Conservation (phyloP, 1,140 invertebrate genomes). For the Dreissena rostriformis region DNA sequence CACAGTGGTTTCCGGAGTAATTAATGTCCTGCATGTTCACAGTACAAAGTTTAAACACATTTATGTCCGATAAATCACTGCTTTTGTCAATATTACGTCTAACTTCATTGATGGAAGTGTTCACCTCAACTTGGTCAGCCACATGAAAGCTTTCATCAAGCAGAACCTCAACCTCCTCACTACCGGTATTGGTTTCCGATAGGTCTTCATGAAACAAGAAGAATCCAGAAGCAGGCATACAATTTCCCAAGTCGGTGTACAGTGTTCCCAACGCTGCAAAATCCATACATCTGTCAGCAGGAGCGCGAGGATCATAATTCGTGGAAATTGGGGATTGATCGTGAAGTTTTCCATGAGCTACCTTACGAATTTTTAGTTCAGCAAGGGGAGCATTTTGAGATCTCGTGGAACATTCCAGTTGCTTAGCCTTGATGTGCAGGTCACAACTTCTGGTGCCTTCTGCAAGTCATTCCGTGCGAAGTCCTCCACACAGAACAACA, state of each 20-base stretch:
- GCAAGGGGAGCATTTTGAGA: slow-evolving; percentile 1
- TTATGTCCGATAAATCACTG: too few relatives aligned
- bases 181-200: too few relatives aligned
- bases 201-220: slow-evolving; percentile 33
- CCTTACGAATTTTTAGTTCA: slow-evolving; percentile 35
- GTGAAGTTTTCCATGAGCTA: slow-evolving; percentile 13
- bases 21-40: too few relatives aligned
- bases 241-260: slow-evolving; percentile 31
- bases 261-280: neutral
- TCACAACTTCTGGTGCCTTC: slow-evolving; percentile 9
- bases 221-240: slow-evolving; percentile 32
- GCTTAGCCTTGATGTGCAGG: slow-evolving; percentile 29
- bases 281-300: slow-evolving; percentile 15
- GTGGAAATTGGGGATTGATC: neutral
- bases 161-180: neutral
- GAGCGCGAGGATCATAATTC: slow-evolving; percentile 28
- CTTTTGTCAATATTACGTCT: too few relatives aligned
- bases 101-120: too few relatives aligned
- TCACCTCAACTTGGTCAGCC: too few relatives aligned
- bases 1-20: too few relatives aligned
- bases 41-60: too few relatives aligned
- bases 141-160: neutral
- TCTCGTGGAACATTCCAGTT: slow-evolving; percentile 43
- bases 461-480: slow-evolving; percentile 16
- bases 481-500: too few relatives aligned